Evolutionary conservation across 2,113 vertebrate genomes (phyloP).

Genomic region (Sylvietta virens): DNA sequence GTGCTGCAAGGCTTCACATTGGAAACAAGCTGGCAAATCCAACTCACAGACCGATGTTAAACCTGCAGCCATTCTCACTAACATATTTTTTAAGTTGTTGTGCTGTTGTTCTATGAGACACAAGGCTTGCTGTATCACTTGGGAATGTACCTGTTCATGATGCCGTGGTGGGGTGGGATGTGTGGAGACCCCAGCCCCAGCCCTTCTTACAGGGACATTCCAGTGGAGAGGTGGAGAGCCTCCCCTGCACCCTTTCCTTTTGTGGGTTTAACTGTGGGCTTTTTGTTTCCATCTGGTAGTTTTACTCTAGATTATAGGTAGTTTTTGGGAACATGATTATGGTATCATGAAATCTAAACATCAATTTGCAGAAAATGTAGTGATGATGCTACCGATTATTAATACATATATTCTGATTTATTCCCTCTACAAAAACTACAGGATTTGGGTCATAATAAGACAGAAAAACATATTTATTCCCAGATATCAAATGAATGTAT

Average conservation of each 20-base stretch:
- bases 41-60: background rate
- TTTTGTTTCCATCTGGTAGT: background rate
- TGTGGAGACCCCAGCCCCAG: accelerated
- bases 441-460: background rate
- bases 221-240: background rate
- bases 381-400: background rate
- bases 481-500: background rate
- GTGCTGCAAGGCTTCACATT: background rate
- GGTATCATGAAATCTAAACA: background rate
- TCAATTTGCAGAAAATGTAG: background rate
- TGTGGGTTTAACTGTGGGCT: background rate
- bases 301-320: background rate
- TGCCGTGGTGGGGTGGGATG: background rate
- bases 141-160: background rate
- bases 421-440: background rate
- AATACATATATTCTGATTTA: background rate
- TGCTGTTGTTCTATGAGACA: background rate
- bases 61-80: background rate
- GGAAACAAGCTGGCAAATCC: background rate
- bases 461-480: background rate
- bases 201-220: background rate
- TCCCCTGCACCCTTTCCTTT: background rate
- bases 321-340: background rate
- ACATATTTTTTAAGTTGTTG: background rate
- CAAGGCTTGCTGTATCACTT: accelerated